Evolutionary conservation across 2,888 invertebrate species (phyloP), one percentile per base, ranked within the genome.

Genomic region (Hemicrepidius hirtus): DNA sequence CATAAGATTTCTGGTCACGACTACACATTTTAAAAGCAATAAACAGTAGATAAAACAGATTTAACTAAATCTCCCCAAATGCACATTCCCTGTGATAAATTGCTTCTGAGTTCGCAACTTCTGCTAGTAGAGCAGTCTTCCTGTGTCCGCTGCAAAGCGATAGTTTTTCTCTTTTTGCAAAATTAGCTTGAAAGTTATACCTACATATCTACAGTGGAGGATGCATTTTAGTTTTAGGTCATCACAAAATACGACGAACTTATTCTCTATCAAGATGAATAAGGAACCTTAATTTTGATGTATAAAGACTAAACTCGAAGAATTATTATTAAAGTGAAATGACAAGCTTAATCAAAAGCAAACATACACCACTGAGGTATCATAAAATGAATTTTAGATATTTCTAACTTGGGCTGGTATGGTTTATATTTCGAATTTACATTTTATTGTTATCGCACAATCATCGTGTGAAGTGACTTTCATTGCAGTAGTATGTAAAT

Each of bases 21-120:
- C 68, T 62, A 60, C 64, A 66, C 65, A 69, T 69, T 73, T 62
- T 69, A 63, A 69, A 72, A 75, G 75, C 75, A 72, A 75, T 72
- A 75, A 75, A 75, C 75, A 72, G 72, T 71, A 75, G 75, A 75
- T 73, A 75, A 75, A 72, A 64, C 69, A 73, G 72, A 75, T 75
- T 75, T 75, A 75, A 62, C 69, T 64, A 72, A 75, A 75, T 75
- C 75, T 67, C 66, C 55, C 62, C 32, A 74, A 74, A 71, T 71
- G 64, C 68, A 68, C 74, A 68, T 74, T 71, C 66, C 12, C 32
- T 28, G 68, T 72, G 68, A 72, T 72, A 72, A 72, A 72, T 72
- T 57, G 64, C 44, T 57, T 50, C 57, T 21, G 40, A 64, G 49
- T 67, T 28, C 40, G 32, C 44, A 35, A 40, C 57, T n/a, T n/a